Percentiles rank a stretch among this genome's conserved stretches.
Evolutionary conservation across 23 tunicate genomes (phyloP).

Genomic region (Trididemnum nubilum): DNA sequence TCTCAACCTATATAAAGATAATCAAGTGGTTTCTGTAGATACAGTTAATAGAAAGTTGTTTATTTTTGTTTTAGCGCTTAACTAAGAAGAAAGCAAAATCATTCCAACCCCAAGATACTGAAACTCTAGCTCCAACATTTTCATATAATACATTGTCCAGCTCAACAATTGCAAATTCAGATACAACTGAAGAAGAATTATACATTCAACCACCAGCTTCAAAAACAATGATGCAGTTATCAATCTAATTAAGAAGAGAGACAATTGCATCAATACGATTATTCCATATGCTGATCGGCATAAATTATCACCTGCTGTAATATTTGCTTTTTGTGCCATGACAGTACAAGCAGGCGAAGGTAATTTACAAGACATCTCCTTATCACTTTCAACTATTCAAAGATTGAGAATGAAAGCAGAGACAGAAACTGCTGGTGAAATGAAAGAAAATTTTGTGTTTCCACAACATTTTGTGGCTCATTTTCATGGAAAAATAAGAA

Average conservation of each 20-base stretch:
- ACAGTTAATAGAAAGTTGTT: neutral
- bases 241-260: too few species aligned
- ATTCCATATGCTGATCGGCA: neutral
- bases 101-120: too few species aligned
- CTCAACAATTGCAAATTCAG: too few species aligned
- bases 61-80: neutral
- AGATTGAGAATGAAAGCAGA: neutral
- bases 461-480: neutral
- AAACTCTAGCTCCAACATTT: too few species aligned
- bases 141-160: too few species aligned
- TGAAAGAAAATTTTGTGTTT: neutral
- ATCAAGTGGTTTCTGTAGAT: neutral
- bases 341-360: neutral
- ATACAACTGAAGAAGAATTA: too few species aligned
- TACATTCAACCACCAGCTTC: too few species aligned
- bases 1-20: neutral
- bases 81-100: neutral
- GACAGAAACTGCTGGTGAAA: neutral
- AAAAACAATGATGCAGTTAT: too few species aligned
- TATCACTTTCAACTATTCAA: neutral
- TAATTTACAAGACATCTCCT: neutral
- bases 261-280: neutral
- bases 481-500: neutral
- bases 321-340: slow-evolving; percentile 2
- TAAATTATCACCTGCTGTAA: neutral